phyloP scores from a whole-genome alignment of 2,797 vertebrate genomes.

The Argentina silus region DNA sequence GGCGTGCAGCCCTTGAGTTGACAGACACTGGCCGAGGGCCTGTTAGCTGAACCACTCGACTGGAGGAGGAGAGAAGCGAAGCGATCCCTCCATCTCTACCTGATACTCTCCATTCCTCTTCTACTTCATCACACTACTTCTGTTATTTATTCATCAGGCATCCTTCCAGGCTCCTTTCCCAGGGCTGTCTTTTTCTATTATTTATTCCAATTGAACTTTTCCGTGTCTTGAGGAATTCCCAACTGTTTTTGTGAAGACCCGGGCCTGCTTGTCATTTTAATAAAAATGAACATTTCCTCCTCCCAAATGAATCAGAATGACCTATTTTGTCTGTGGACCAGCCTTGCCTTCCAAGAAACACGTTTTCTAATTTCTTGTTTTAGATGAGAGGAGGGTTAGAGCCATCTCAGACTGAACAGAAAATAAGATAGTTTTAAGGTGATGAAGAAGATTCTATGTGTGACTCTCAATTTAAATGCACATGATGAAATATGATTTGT shows the following conservation, averaged over 20 bases:
- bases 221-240: slow-evolving; percentile 33
- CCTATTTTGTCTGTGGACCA: slow-evolving; percentile 28
- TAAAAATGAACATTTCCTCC: slow-evolving; percentile 31
- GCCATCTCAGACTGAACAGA: neutral
- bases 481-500: too few relatives aligned
- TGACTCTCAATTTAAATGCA: too few relatives aligned
- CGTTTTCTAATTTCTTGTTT: neutral
- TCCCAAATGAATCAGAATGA: slow-evolving; percentile 26
- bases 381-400: neutral
- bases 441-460: neutral
- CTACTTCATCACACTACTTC: neutral
- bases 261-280: slow-evolving; percentile 34
- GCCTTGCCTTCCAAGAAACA: slow-evolving; percentile 24
- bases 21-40: neutral
- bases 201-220: slow-evolving; percentile 37
- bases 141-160: slow-evolving; percentile 27
- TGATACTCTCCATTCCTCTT: neutral
- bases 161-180: slow-evolving; percentile 29
- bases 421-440: neutral
- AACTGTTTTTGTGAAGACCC: slow-evolving; percentile 21
- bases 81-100: slow-evolving; percentile 8
- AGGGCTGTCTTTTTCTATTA: slow-evolving; percentile 28
- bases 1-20: too few relatives aligned
- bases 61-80: neutral
- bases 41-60: neutral